Evolutionary conservation across 1,140 invertebrate species (phyloP).

Genomic region (Drosophila saltans): DNA sequence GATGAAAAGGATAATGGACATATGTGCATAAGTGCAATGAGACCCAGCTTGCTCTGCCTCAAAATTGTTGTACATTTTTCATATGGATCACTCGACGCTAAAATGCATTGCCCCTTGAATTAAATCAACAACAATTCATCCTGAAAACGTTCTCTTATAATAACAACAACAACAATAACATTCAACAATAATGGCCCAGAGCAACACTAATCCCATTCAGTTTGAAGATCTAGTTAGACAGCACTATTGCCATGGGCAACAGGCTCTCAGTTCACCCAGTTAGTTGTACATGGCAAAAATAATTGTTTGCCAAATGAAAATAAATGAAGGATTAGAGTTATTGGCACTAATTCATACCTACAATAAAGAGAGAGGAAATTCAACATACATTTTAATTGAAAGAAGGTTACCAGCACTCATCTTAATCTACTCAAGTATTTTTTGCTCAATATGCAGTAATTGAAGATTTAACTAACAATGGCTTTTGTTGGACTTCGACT

Average conservation of each 20-base stretch:
- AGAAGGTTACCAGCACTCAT: not conserved
- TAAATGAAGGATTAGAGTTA: not conserved
- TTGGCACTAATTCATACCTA: not conserved
- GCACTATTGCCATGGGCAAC: conserved; percentile 56
- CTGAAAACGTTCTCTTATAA: conserved; percentile 46
- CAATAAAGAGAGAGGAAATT: not conserved
- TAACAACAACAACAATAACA: conserved; percentile 19
- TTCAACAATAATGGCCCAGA: not conserved
- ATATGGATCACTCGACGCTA: conserved; percentile 65
- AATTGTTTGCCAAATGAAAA: conserved; percentile 18
- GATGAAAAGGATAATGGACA: conserved; percentile 53
- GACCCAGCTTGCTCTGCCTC: conserved; percentile 28
- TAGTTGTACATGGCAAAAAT: conserved; percentile 43
- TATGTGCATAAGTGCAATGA: conserved; percentile 48
- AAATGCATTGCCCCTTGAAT: conserved; percentile 78
- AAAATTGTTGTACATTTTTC: conserved; percentile 70
- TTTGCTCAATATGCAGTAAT: not conserved
- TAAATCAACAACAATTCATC: conserved; percentile 77
- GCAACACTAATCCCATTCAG: conserved; percentile 22
- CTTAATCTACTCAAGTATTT: not conserved
- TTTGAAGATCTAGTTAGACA: conserved; percentile 35
- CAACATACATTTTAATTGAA: not conserved
- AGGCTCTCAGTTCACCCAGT: conserved; percentile 15
- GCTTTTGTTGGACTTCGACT: not conserved
- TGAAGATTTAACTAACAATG: not conserved